Evolutionary conservation across 1,140 invertebrate genomes (phyloP), one percentile per base, ranked within the genome.

Genomic region (Thaumatotibia leucotreta): DNA sequence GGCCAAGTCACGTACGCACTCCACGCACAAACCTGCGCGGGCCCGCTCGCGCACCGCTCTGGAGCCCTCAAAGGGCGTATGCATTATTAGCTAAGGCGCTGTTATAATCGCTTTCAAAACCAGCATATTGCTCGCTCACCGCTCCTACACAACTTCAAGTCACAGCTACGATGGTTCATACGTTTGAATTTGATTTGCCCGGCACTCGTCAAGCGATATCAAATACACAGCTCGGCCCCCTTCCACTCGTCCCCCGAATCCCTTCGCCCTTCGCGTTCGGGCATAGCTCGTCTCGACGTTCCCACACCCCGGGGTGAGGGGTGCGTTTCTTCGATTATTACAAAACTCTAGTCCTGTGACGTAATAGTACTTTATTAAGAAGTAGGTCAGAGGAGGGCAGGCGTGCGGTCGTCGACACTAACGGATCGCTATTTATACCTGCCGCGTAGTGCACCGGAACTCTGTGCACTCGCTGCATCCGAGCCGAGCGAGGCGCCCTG

Each of bases 381-480:
- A 74, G 70, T 84, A 70, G 82, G 75, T 81, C 83, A 83, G 64
- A 17, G 65, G 73, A 73, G 75, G 70, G 82, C 81, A 77, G 77
- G 75, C 66, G 73, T 71, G 77, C 86, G 88, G 88, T 90, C 88
- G 84, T 86, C 86, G 88, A 88, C 88, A 88, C 85, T 88, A 90
- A 88, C 86, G 88, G 88, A 78, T 81, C 78, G 80, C 88, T 90
- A 90, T 90, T 90, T 88, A 88, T 90, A 90, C 88, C 88, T 90
- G 88, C 79, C 75, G 76, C 80, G 84, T 84, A 83, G 80, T 86
- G 86, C 86, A 88, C 88, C 86, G 86, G 86, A 88, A 89, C 85
- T 84, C 81, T 77, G 76, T 89, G 86, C 88, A 88, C 74, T 86
- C 84, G 76, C 73, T 90, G 88, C 88, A 90, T 85, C 79, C 84